Evolutionary conservation across 2,888 invertebrate genomes (phyloP), one percentile per base, ranked within the genome.

Genomic region (Dione vanillae): DNA sequence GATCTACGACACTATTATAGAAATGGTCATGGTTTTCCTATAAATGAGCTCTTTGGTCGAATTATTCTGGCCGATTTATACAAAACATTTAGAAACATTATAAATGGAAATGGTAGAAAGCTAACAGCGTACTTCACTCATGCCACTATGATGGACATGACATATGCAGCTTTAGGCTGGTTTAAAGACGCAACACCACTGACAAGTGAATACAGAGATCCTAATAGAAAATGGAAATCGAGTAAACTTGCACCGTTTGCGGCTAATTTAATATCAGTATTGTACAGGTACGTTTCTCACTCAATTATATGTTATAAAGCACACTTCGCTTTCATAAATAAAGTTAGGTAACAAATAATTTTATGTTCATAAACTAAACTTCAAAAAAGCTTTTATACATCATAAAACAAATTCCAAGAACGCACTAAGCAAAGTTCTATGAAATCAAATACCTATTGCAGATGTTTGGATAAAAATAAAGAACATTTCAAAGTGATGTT

Each of bases 1-100:
- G 97, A 97, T 86, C 85, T 97, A 59, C 94, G 94, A 76, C 95
- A 95, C 80, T 97, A 95, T 82, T 96, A 96, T 80, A 94, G 93
- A 76, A 89, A 86, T 70, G 87, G 89, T 19, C 88, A 90, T 59
- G 91, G 91, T 10, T 77, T 79, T 5, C 88, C 93, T 14, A 87
- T 95, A 47, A 96, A 95, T 77, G 86, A 90, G 14, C 94, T 94
- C 74, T 87, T 96, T 14, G 96, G 96, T 9, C 96, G 96, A 80
- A 94, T 95, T 14, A 92, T 95, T 2, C 84, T 97, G 37, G 94
- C 95, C 78, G 96, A 97, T 81, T 93, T 97, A 89, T 89, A 94
- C 40, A 82, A 88, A 67, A 91, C 86, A 73, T 95, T 96, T 78
- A 86, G 87, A 91, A 76, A 78, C 56, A 83, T 78, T 1, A 89